Conservation (phyloP, 2,113 vertebrate genomes). For the Coregonus clupeaformis region DNA sequence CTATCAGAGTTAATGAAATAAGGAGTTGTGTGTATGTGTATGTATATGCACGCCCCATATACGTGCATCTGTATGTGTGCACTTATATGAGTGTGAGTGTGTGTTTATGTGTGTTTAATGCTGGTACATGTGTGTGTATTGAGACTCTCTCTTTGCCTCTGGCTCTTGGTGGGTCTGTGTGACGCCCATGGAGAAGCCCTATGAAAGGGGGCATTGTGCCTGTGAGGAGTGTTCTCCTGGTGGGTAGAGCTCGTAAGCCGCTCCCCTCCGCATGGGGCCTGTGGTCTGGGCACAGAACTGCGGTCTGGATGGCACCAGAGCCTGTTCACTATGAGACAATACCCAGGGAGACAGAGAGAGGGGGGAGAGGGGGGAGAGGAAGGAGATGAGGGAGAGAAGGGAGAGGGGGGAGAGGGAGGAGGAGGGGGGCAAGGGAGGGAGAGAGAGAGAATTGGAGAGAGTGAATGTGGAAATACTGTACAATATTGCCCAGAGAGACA, state of each 20-base stretch:
- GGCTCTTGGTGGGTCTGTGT: conserved; percentile 56
- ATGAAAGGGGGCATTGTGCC: conserved; percentile 75
- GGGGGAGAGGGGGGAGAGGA: not conserved
- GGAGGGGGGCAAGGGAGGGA: no score
- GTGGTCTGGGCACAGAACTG: conserved; percentile 51
- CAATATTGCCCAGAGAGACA: not conserved
- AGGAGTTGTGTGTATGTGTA: conserved; percentile 13
- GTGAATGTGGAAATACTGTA: not conserved
- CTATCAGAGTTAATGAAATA: conserved; percentile 58
- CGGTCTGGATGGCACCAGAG: conserved; percentile 59
- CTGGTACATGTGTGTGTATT: not conserved
- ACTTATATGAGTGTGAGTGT: no score
- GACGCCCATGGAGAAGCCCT: conserved; percentile 43
- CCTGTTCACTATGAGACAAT: conserved; percentile 47
- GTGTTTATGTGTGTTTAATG: not conserved
- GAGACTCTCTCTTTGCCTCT: conserved; percentile 16
- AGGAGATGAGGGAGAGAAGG: not conserved
- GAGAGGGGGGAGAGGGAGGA: not conserved
- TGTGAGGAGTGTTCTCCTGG: conserved; percentile 59
- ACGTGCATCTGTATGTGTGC: no score
- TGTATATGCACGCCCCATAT: no score
- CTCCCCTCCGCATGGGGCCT: conserved; percentile 63
- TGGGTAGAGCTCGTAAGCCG: conserved; percentile 63
- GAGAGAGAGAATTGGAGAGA: not conserved
- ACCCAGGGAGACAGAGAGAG: conserved; percentile 17